phyloP scores from a whole-genome alignment of 2,797 vertebrate genomes.

The Aselliscus stoliczkanus region DNA sequence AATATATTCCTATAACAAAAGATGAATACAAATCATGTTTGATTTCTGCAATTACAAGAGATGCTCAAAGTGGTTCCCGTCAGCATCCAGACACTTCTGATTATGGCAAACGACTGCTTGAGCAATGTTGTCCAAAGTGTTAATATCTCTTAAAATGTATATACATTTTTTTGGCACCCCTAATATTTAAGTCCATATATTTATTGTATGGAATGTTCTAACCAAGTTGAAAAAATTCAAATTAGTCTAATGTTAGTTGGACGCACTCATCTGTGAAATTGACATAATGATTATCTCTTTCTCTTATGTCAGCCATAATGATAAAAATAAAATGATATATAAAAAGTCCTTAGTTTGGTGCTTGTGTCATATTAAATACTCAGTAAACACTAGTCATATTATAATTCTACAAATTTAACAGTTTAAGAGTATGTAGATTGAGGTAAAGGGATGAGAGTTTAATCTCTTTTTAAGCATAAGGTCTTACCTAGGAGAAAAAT shows the following conservation, averaged over 20 bases:
- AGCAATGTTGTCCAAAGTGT: too few relatives aligned
- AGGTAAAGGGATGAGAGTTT: background rate
- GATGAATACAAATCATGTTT: too few relatives aligned
- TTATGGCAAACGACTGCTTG: too few relatives aligned
- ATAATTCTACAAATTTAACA: background rate
- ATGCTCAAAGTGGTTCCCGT: too few relatives aligned
- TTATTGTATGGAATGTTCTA: background rate
- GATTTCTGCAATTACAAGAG: too few relatives aligned
- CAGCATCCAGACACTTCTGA: too few relatives aligned
- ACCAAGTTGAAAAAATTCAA: background rate
- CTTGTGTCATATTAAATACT: background rate
- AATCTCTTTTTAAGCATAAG: background rate
- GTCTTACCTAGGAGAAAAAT: background rate
- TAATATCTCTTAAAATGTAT: too few relatives aligned
- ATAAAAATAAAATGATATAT: background rate
- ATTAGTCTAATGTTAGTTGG: background rate
- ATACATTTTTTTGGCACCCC: too few relatives aligned
- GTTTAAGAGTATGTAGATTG: background rate
- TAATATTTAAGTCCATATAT: background rate
- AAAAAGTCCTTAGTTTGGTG: background rate
- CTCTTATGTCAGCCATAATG: background rate
- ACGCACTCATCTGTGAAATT: background rate
- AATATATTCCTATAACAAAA: too few relatives aligned
- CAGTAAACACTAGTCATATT: background rate
- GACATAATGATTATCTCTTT: background rate